Percentiles rank a stretch among this genome's conserved stretches.
These are phyloP conservation scores for Sciurus niger DNA, from an alignment of 2,113 vertebrate species.

Conservation along the genomic window DNA sequence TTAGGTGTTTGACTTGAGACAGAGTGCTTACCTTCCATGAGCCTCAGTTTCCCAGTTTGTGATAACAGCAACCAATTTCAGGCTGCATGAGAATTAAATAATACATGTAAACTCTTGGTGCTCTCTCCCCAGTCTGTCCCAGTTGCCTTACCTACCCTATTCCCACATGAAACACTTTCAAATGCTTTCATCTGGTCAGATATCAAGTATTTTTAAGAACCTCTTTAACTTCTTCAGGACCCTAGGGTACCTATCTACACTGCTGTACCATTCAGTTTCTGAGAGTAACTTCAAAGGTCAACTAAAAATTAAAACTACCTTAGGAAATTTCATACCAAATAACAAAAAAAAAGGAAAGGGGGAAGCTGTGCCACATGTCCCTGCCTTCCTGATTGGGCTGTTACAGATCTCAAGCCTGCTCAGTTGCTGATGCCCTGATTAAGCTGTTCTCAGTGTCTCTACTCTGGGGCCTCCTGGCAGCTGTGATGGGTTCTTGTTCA, in stretches of 20 bases:
- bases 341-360: background rate
- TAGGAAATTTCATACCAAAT: background rate
- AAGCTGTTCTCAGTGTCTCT: background rate
- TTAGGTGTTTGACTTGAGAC: constrained; percentile 1
- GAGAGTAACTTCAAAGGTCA: constrained; percentile 3
- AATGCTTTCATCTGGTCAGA: background rate
- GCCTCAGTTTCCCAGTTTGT: background rate
- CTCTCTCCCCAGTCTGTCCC: background rate
- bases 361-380: background rate
- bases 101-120: background rate
- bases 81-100: background rate
- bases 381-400: background rate
- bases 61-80: background rate
- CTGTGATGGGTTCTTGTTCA: background rate
- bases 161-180: background rate
- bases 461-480: background rate
- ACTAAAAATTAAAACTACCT: background rate
- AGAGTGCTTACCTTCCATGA: constrained; percentile 28
- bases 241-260: background rate
- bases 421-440: background rate
- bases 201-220: background rate
- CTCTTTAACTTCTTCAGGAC: background rate
- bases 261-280: background rate
- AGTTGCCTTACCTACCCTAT: background rate
- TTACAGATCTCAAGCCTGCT: background rate